A percentile compares a stretch with the other conserved stretches of the same genome.
phyloP scores from a whole-genome alignment of 2,797 vertebrate genomes.

The Rhabdomys pumilio region DNA sequence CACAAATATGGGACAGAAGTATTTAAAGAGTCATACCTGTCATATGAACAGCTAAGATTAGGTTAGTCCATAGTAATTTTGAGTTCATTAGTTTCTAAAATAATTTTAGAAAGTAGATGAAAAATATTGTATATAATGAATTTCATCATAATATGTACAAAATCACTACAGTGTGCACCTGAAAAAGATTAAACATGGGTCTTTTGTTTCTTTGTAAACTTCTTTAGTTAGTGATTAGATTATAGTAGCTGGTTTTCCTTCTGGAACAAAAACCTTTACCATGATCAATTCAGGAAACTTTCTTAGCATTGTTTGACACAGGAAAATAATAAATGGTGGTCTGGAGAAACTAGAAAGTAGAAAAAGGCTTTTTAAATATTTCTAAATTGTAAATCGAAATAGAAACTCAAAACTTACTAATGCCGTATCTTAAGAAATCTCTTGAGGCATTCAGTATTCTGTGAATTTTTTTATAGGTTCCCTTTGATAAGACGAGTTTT shows the following conservation, averaged over 20 bases:
- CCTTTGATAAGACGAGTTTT: constrained; percentile 2
- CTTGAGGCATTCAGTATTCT: not conserved
- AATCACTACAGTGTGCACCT: not conserved
- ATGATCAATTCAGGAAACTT: not conserved
- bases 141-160: not conserved
- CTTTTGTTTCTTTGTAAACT: no score
- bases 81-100: not conserved
- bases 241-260: accelerated
- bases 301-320: not conserved
- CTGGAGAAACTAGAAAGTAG: not conserved
- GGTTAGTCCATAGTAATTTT: not conserved
- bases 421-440: not conserved
- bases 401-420: not conserved
- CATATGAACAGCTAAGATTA: not conserved
- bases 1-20: not conserved
- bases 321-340: not conserved
- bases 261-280: not conserved
- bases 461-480: not conserved
- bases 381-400: constrained; percentile 24
- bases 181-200: not conserved
- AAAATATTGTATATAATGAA: not conserved
- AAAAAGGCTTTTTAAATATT: not conserved
- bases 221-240: not conserved
- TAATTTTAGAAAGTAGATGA: not conserved
- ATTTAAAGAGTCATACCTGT: not conserved